Base-by-base conservation (phyloP, 2,888 invertebrate species). In the Listrodromus nycthemerus region DNA sequence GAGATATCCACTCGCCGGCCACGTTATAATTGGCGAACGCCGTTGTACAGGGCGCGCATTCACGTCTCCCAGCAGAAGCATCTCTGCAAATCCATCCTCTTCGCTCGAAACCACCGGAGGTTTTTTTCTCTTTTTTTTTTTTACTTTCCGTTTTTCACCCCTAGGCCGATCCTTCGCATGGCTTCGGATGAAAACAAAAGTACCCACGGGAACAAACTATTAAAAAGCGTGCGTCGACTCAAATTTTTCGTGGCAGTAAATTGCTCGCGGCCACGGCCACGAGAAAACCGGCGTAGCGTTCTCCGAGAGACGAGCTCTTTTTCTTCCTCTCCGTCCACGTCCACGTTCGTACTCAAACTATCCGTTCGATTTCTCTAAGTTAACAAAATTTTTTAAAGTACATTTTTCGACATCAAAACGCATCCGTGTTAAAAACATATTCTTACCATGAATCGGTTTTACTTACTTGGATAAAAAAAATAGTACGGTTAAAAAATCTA, bases 171-270 rank as follows among this genome's bases (percentile, higher is more conserved):
- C 71, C 75, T 37, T 30, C 75, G 66, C 6, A 71, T 70, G 45
- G 30, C 63, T 76, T 21, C 27, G 69, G 70, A 45, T 58, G 75
- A 82, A 78, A 80, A 82, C 82, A 80, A 84, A 86, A 83, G 86
- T 89, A 86, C 86, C 88, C 86, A 85, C 88, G 19, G 45, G 33
- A 61, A 33, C 55, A 58, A 90, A 91, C 91, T 91, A 91, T 91
- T 90, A 90, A 91, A 91, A 91, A 91, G 88, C 89, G 89, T 88
- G 91, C 89, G 91, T 91, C 90, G 89, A 91, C 88, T 91, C 89
- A 89, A 92, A 92, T 92, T 92, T 91, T 91, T 89, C 89, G 81
- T 85, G 89, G 90, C 88, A 91, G 90, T 93, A 92, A 93, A 93
- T 93, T 92, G 92, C 89, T 89, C 85, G 87, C 50, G 73, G 67